Evolutionary conservation across 2,888 invertebrate species (phyloP).

Genomic region (Psococerastis gibbosa): DNA sequence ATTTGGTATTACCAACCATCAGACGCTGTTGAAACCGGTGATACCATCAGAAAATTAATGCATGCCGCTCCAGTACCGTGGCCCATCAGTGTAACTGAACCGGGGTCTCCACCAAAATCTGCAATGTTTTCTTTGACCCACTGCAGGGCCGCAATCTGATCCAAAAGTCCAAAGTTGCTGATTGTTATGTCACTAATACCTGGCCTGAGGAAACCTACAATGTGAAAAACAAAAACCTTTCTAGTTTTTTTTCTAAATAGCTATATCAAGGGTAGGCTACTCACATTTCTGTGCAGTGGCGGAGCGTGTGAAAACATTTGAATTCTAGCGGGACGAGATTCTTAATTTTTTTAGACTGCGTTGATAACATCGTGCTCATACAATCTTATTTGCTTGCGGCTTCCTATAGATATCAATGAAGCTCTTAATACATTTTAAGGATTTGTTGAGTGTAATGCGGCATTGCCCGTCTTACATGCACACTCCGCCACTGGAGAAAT

Average conservation of each 20-base stretch:
- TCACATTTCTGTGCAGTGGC: conserved; percentile 5
- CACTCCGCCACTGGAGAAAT: too few species aligned
- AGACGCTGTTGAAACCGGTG: conserved; percentile 48
- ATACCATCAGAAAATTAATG: conserved; percentile 82
- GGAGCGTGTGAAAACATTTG: not conserved
- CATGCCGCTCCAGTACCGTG: conserved; percentile 92
- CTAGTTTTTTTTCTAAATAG: conserved; percentile 4
- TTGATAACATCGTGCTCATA: too few species aligned
- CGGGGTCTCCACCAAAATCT: conserved; percentile 76
- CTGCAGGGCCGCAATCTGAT: conserved; percentile 81
- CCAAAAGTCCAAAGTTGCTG: conserved; percentile 85
- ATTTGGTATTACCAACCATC: too few species aligned
- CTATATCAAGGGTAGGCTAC: conserved; percentile 2
- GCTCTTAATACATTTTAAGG: too few species aligned
- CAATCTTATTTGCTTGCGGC: too few species aligned
- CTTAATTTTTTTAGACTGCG: too few species aligned
- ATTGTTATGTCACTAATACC: conserved; percentile 51
- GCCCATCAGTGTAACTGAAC: conserved; percentile 76
- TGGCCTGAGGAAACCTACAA: conserved; percentile 57
- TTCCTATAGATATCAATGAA: too few species aligned
- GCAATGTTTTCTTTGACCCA: conserved; percentile 91
- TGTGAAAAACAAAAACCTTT: conserved; percentile 9
- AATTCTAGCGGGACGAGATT: too few species aligned
- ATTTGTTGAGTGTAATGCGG: too few species aligned
- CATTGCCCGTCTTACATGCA: too few species aligned